Evolutionary conservation across 2,888 invertebrate species (phyloP).

Genomic region (Empis stercorea): DNA sequence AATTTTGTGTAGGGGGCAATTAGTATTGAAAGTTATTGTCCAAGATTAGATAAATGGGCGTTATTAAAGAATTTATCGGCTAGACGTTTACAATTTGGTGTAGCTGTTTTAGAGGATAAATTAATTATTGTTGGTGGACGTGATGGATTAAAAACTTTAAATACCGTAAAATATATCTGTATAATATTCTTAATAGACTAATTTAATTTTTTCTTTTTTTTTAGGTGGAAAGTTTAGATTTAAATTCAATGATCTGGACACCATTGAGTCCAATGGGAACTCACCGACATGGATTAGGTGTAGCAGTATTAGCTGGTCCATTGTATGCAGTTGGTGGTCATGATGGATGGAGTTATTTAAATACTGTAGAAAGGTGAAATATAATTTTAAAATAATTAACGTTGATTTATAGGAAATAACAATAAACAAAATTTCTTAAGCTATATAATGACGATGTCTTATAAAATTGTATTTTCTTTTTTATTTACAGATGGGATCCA

Average conservation of each 20-base stretch:
- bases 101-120: slow-evolving; percentile 66
- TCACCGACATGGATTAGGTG: slow-evolving; percentile 69
- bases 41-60: slow-evolving; percentile 33
- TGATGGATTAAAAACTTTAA: slow-evolving; percentile 88
- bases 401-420: too few species aligned
- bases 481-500: slow-evolving; percentile 63
- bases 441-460: too few species aligned
- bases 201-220: not conserved
- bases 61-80: slow-evolving; percentile 34
- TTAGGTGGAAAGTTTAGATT: slow-evolving; percentile 74
- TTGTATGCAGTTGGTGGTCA: slow-evolving; percentile 93
- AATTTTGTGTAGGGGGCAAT: slow-evolving; percentile 49
- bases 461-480: not conserved
- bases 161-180: slow-evolving; percentile 43
- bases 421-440: too few species aligned
- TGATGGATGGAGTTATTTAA: slow-evolving; percentile 80
- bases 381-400: not conserved
- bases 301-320: slow-evolving; percentile 63
- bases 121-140: slow-evolving; percentile 81
- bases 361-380: slow-evolving; percentile 74
- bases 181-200: not conserved
- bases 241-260: slow-evolving; percentile 67
- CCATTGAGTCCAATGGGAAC: slow-evolving; percentile 79
- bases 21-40: slow-evolving; percentile 72
- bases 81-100: slow-evolving; percentile 78